Evolutionary conservation across 2,797 vertebrate species (phyloP).

Genomic region (Varecia variegata): DNA sequence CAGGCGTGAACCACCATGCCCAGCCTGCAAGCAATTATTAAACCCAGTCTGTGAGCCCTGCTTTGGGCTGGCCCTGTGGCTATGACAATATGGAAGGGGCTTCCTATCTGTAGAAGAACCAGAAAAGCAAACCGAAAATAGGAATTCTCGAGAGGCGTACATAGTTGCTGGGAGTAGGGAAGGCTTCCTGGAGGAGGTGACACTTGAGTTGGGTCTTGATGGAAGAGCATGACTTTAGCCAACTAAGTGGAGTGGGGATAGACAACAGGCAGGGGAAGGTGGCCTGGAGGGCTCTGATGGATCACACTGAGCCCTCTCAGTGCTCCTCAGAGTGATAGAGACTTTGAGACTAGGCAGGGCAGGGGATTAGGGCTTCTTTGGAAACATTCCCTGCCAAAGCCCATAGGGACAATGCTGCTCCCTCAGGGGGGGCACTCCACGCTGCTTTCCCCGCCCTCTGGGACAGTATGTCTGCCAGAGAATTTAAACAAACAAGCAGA

Average conservation of each 20-base stretch:
- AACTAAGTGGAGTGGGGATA: background rate
- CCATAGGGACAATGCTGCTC: background rate
- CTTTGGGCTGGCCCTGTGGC: background rate
- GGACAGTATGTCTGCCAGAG: conserved; percentile 45
- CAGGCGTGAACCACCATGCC: no score
- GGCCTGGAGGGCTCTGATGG: background rate
- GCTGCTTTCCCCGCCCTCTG: background rate
- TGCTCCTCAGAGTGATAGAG: background rate
- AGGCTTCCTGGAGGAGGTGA: conserved; percentile 29
- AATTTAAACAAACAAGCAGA: conserved; percentile 59
- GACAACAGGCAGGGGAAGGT: background rate
- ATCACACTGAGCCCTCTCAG: background rate
- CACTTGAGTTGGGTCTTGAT: background rate
- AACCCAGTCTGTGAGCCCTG: background rate
- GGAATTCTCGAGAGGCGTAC: background rate
- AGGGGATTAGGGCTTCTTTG: background rate
- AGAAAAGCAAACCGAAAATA: background rate
- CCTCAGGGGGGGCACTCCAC: background rate
- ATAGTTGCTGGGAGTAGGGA: background rate
- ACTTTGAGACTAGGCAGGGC: background rate
- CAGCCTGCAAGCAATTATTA: background rate
- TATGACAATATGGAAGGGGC: background rate
- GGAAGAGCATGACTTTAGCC: background rate
- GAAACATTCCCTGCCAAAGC: conserved; percentile 19
- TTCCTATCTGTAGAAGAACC: background rate